phyloP scores from a whole-genome alignment of 2,888 invertebrate genomes.

The Nowickia ferox region DNA sequence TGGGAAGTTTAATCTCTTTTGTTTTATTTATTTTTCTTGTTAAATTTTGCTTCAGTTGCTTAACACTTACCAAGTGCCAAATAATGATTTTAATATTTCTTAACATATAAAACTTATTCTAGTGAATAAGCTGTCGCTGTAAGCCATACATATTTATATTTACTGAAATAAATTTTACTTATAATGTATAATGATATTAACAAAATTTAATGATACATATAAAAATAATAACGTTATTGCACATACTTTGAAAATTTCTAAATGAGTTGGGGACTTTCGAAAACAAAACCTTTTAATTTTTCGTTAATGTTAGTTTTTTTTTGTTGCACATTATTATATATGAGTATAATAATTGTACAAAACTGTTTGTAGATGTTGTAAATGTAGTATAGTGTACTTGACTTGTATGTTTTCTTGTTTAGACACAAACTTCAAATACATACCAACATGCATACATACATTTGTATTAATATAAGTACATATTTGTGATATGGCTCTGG shows the following conservation, averaged over 20 bases:
- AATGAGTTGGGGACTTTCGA: slow-evolving; percentile 44
- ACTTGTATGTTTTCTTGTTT: slow-evolving; percentile 21
- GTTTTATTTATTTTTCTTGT: not conserved
- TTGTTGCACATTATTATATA: slow-evolving; percentile 17
- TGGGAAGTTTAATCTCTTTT: slow-evolving; percentile 39
- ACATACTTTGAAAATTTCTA: slow-evolving; percentile 40
- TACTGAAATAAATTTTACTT: not conserved
- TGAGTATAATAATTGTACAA: not conserved
- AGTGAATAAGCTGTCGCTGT: slow-evolving; percentile 34
- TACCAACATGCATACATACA: too few relatives aligned
- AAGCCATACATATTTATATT: not conserved
- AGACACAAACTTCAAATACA: not conserved
- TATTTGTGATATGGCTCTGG: not conserved
- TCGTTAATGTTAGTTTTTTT: slow-evolving; percentile 9
- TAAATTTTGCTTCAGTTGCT: slow-evolving; percentile 27
- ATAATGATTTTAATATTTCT: slow-evolving; percentile 49
- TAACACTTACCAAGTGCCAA: slow-evolving; percentile 60
- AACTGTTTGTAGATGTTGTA: slow-evolving; percentile 8
- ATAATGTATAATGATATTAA: slow-evolving; percentile 2
- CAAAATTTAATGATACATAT: slow-evolving; percentile 4
- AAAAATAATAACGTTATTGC: slow-evolving; percentile 8
- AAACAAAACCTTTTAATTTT: slow-evolving; percentile 29
- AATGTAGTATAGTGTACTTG: slow-evolving; percentile 13
- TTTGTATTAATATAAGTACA: not conserved
- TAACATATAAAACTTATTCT: slow-evolving; percentile 3